These are phyloP conservation scores for Coelinius sp. DNA, from an alignment of 2,888 invertebrate species.

Conservation along the genomic window DNA sequence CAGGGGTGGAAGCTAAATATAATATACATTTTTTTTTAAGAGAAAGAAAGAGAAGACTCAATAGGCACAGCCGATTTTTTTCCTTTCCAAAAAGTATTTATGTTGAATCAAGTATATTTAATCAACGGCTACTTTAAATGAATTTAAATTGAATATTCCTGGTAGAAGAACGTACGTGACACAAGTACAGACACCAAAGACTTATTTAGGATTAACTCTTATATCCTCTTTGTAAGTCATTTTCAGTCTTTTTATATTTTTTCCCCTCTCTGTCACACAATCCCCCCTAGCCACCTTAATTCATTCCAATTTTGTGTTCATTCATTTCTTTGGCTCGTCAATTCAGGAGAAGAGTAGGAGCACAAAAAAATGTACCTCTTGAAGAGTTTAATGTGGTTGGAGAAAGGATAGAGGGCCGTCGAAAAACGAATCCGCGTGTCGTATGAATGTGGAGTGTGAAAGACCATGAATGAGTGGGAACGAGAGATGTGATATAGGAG, in stretches of 20 bases:
- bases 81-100: too few relatives aligned
- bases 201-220: constrained; percentile 39
- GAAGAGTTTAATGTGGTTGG: constrained; percentile 10
- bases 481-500: not conserved
- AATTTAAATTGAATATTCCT: constrained; percentile 28
- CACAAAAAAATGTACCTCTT: not conserved
- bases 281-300: constrained; percentile 16
- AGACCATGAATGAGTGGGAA: constrained; percentile 8
- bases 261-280: constrained; percentile 22
- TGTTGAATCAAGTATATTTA: too few relatives aligned
- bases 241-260: constrained; percentile 29
- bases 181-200: constrained; percentile 24
- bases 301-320: constrained; percentile 4
- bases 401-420: not conserved
- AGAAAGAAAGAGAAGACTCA: not conserved
- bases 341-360: not conserved
- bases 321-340: constrained; percentile 23
- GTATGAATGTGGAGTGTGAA: constrained; percentile 2
- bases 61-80: not conserved
- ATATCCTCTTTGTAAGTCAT: constrained; percentile 39
- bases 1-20: not conserved
- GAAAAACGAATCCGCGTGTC: not conserved
- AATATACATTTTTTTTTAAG: not conserved
- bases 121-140: constrained; percentile 7
- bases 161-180: constrained; percentile 34